Evolutionary conservation across 2,797 vertebrate species (phyloP).

Genomic region (Platalea minor): DNA sequence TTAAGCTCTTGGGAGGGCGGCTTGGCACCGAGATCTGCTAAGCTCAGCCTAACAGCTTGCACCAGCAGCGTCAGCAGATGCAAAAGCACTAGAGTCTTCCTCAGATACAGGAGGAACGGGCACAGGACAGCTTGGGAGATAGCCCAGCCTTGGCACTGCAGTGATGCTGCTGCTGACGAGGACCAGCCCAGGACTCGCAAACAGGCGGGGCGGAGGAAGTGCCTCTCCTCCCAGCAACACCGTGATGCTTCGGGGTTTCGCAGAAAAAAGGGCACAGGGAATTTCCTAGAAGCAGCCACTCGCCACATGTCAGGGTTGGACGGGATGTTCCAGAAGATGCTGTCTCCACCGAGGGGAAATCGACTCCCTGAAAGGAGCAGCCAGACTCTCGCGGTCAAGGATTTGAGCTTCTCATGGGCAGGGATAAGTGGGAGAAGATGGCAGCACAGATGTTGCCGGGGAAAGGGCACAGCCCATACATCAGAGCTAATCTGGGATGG

Average conservation of each 20-base stretch:
- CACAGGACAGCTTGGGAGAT: rapidly evolving
- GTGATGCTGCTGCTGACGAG: rapidly evolving
- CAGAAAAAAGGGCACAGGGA: conserved; percentile 13
- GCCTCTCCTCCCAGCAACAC: background rate
- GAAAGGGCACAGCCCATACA: background rate
- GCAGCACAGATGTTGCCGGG: background rate
- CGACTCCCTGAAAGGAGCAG: background rate
- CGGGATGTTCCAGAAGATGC: background rate
- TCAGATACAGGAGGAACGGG: background rate
- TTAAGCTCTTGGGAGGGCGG: background rate
- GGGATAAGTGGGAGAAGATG: rapidly evolving
- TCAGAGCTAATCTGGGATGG: background rate
- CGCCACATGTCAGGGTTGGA: rapidly evolving
- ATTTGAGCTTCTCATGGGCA: background rate
- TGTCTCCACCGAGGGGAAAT: rapidly evolving
- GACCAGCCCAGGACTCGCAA: background rate
- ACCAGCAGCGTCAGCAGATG: too few relatives aligned
- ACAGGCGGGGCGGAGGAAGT: background rate
- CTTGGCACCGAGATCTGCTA: background rate
- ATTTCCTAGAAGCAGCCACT: background rate
- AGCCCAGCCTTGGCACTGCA: background rate
- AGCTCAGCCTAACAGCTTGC: background rate
- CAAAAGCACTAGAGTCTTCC: background rate
- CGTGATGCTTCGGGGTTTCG: background rate
- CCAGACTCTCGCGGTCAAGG: background rate